Evolutionary conservation across 64 coral and sea anemone genomes (phyloP).

Genomic region (Platygyra sinensis): DNA sequence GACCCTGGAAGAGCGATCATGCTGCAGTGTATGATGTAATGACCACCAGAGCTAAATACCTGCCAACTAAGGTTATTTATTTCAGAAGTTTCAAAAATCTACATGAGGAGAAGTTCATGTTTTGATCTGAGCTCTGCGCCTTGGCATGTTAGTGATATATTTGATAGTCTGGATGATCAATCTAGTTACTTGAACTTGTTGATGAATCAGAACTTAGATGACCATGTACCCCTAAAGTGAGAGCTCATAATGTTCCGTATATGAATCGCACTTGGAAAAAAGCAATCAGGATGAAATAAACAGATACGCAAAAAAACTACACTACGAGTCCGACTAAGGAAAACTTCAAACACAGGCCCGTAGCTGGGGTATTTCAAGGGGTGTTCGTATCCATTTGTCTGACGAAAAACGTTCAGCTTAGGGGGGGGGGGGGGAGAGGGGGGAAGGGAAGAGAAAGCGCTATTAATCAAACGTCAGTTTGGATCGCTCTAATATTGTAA

Average conservation of each 20-base stretch:
- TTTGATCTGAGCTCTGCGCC: neutral
- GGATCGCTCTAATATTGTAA: too few relatives aligned
- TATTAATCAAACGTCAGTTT: too few relatives aligned
- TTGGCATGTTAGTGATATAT: slow-evolving; percentile 22
- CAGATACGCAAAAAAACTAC: too few relatives aligned
- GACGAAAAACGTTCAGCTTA: too few relatives aligned
- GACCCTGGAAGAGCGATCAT: slow-evolving; percentile 22
- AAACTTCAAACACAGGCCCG: too few relatives aligned
- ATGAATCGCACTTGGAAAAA: slow-evolving; percentile 36
- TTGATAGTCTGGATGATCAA: slow-evolving; percentile 35
- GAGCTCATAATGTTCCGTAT: slow-evolving; percentile 4
- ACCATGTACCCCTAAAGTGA: slow-evolving; percentile 41
- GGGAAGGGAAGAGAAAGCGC: too few relatives aligned
- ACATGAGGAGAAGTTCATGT: neutral
- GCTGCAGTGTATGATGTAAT: slow-evolving; percentile 21
- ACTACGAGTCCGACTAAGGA: too few relatives aligned
- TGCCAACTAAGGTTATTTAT: slow-evolving; percentile 2
- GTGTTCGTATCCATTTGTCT: too few relatives aligned
- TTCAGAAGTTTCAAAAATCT: slow-evolving; percentile 17
- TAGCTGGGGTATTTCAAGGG: too few relatives aligned
- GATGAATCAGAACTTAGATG: slow-evolving; percentile 17
- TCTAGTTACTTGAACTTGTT: slow-evolving; percentile 14
- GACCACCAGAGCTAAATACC: slow-evolving; percentile 2
- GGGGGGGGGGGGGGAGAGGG: too few relatives aligned
- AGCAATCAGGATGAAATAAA: too few relatives aligned